These are phyloP conservation scores for Oeneis ivallda DNA, from an alignment of 2,888 invertebrate species.

Conservation along the genomic window DNA sequence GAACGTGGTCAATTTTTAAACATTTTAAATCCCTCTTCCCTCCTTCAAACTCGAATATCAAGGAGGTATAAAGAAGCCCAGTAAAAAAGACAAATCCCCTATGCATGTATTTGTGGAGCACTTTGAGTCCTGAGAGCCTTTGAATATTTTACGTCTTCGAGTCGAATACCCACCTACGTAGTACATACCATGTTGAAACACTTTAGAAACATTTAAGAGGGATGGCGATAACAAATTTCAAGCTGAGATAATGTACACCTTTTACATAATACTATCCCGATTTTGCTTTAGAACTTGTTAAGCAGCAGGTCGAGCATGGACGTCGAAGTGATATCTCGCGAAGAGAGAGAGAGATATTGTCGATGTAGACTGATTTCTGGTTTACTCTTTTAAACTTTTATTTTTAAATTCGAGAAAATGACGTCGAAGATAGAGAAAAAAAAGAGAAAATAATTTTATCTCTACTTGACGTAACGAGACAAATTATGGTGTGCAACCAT, in stretches of 20 bases:
- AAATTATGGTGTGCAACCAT: no score
- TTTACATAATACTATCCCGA: neutral
- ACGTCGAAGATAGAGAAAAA: no score
- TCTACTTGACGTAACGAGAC: no score
- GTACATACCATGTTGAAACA: neutral
- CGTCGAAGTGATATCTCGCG: no score
- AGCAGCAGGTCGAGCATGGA: no score
- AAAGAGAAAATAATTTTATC: no score
- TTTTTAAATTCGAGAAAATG: no score
- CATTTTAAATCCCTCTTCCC: neutral
- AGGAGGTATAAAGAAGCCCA: neutral
- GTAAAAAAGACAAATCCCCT: conserved; percentile 8
- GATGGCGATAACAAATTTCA: neutral
- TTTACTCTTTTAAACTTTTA: no score
- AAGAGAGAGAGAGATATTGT: no score
- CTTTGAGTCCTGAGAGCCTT: neutral
- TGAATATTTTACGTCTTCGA: conserved; percentile 6
- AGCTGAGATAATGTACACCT: neutral
- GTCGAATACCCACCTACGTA: no score
- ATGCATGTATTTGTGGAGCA: neutral
- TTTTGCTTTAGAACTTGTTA: no score
- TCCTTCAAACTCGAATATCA: neutral
- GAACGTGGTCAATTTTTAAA: neutral
- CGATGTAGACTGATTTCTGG: no score
- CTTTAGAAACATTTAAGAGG: neutral